Evolutionary conservation across 2,113 vertebrate species (phyloP).

Genomic region (Vulpes lagopus): DNA sequence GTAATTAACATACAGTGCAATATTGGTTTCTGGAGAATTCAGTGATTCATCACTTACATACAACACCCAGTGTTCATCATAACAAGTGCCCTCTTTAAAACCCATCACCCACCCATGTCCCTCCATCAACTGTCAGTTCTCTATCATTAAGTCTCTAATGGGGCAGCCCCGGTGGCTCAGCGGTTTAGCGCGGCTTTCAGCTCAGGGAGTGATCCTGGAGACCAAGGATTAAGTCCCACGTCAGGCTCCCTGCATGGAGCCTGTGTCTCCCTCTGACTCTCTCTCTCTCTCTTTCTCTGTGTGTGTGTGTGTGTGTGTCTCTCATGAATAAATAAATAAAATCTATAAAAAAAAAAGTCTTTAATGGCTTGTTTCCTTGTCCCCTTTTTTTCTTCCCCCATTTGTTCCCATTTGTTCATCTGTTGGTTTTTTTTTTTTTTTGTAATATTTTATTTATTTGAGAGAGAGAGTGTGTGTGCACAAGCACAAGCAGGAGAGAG

Average conservation of each 20-base stretch:
- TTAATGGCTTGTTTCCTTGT: no score
- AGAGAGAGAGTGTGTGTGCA: no score
- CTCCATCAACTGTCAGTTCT: background rate
- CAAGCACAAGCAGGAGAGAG: no score
- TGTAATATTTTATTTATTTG: no score
- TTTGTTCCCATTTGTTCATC: no score
- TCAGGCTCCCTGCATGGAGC: background rate
- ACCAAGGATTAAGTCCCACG: background rate
- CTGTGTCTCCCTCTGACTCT: no score
- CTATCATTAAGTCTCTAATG: background rate
- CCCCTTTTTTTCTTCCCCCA: no score
- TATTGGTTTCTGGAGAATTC: background rate
- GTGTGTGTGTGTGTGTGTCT: no score
- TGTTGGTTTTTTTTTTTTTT: no score
- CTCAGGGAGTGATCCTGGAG: background rate
- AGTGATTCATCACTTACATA: background rate
- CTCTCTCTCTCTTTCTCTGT: accelerated
- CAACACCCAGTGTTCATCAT: background rate
- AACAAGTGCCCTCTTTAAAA: background rate
- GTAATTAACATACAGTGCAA: background rate
- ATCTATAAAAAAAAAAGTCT: no score
- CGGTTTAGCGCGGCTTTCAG: accelerated
- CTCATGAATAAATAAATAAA: no score
- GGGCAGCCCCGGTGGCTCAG: background rate
- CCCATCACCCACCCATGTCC: background rate